phyloP scores from a whole-genome alignment of 2,888 invertebrate species.

The Prenolepis imparis region DNA sequence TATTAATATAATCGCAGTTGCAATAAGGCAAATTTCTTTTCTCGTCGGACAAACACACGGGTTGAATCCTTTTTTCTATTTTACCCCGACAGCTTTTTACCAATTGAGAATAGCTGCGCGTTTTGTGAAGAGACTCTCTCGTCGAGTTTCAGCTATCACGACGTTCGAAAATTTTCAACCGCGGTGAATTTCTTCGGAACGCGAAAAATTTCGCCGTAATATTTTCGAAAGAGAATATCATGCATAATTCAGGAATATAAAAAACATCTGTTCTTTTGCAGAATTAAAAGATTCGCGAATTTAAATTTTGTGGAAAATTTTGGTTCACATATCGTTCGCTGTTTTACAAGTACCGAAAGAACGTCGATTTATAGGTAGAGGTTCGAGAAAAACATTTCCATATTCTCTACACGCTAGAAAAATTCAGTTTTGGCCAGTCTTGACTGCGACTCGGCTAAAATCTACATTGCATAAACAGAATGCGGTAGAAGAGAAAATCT shows the following conservation, averaged over 20 bases:
- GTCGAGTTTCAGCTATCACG: neutral
- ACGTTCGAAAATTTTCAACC: neutral
- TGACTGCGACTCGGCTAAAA: neutral
- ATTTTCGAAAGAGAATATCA: conserved; percentile 47
- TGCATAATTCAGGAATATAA: conserved; percentile 68
- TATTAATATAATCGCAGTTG: neutral
- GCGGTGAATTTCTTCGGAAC: conserved; percentile 28
- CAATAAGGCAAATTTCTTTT: neutral
- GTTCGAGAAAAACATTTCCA: conserved; percentile 33
- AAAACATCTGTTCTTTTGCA: conserved; percentile 32
- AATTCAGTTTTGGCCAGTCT: conserved; percentile 16
- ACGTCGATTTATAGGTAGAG: neutral
- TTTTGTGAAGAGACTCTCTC: neutral
- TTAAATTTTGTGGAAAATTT: conserved; percentile 59
- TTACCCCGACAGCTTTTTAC: neutral
- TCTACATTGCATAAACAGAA: neutral
- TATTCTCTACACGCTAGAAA: conserved; percentile 9
- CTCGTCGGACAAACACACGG: neutral
- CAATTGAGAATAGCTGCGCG: neutral
- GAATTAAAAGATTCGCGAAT: conserved; percentile 39
- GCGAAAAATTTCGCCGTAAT: conserved; percentile 8
- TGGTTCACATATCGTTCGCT: conserved; percentile 6
- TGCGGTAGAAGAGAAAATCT: conserved; percentile 57
- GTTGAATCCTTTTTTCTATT: neutral
- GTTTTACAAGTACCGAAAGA: neutral